Conservation (phyloP, 2,797 vertebrate species). For the Takifugu rubripes region DNA sequence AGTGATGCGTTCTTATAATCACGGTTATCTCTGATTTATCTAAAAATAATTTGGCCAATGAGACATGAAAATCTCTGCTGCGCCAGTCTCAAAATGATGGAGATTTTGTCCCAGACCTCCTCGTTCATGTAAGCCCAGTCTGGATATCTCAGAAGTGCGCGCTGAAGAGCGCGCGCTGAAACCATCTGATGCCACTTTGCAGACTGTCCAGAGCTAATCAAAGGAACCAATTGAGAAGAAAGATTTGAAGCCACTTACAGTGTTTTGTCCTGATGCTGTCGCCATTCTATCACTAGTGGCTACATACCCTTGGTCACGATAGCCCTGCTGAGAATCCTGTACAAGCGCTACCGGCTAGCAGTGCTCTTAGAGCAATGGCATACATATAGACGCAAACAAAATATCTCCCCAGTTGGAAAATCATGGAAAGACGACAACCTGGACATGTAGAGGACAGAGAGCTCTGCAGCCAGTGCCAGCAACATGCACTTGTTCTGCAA, state of each 20-base stretch:
- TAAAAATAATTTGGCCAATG: not conserved
- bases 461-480: conserved; percentile 22
- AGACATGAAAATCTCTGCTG: not conserved
- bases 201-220: conserved; percentile 42
- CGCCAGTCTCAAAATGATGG: not conserved
- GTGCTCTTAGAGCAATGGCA: conserved; percentile 4
- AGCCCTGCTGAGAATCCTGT: conserved; percentile 14
- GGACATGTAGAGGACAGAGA: conserved; percentile 21
- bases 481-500: conserved; percentile 42
- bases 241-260: conserved; percentile 3
- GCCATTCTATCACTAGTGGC: conserved; percentile 3
- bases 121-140: too few relatives aligned
- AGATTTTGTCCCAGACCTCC: not conserved
- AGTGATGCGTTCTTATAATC: too few relatives aligned
- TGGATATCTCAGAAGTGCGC: conserved; percentile 26
- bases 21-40: too few relatives aligned
- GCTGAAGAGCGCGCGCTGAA: conserved; percentile 39
- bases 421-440: conserved; percentile 1
- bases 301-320: conserved; percentile 21
- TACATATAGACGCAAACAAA: not conserved
- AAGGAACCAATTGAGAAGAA: conserved; percentile 23
- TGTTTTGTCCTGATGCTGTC: conserved; percentile 7
- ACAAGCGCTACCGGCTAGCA: conserved; percentile 20
- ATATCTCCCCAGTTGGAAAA: conserved; percentile 15
- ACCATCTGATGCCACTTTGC: conserved; percentile 34